These are phyloP conservation scores for Drosophila dunni DNA, from an alignment of 1,140 invertebrate genomes.

Conservation along the genomic window DNA sequence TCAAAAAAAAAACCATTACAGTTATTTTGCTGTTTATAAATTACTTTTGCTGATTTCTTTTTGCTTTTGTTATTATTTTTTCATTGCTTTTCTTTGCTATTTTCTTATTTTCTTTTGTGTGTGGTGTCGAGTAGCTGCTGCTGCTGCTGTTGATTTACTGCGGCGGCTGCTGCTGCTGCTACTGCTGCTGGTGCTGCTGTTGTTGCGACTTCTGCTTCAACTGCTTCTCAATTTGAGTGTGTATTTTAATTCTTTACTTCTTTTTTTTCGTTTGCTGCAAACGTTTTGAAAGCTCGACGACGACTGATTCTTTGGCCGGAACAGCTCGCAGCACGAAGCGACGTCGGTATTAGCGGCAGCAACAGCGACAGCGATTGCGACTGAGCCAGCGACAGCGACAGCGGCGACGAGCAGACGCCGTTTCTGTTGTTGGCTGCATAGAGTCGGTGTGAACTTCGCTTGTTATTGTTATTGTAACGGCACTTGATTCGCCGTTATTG, in stretches of 20 bases:
- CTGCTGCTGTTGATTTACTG: constrained; percentile 40
- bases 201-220: constrained; percentile 37
- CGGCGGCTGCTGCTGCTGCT: constrained; percentile 23
- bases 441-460: constrained; percentile 47
- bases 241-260: constrained; percentile 3
- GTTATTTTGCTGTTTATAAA: constrained; percentile 2
- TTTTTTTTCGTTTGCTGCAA: constrained; percentile 72
- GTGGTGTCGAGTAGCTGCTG: constrained; percentile 18
- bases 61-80: constrained; percentile 36
- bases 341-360: constrained; percentile 19
- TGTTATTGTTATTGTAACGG: constrained; percentile 10
- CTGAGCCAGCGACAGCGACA: constrained; percentile 21
- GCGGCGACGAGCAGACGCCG: constrained; percentile 51
- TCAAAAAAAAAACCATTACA: constrained; percentile 21
- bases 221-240: constrained; percentile 31
- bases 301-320: constrained; percentile 75
- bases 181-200: constrained; percentile 45
- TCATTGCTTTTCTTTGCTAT: constrained; percentile 11
- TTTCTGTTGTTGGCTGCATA: constrained; percentile 38
- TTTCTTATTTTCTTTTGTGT: constrained; percentile 5
- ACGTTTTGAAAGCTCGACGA: constrained; percentile 84
- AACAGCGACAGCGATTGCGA: constrained; percentile 1
- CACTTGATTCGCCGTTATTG: constrained; percentile 39
- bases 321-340: constrained; percentile 73
- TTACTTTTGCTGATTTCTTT: neutral